Conservation (phyloP, 2,888 invertebrate genomes). For the Brassicogethes aeneus region DNA sequence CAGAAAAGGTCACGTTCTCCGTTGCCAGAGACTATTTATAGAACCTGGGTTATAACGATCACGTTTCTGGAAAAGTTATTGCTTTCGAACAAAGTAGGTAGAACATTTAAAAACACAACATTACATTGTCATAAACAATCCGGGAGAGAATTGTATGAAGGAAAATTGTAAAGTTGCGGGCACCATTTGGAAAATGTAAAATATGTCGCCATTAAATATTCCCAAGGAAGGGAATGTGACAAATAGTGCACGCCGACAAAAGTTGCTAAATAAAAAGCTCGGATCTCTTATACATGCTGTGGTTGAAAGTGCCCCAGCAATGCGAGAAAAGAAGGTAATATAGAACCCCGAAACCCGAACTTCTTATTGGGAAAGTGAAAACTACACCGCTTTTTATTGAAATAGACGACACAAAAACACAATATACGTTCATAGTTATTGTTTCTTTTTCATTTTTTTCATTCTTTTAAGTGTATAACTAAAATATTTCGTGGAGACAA, state of each 20-base stretch:
- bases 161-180: too few relatives aligned
- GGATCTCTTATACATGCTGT: slow-evolving; percentile 27
- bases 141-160: too few relatives aligned
- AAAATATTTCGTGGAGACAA: not conserved
- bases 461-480: not conserved
- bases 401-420: too few relatives aligned
- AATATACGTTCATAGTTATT: too few relatives aligned
- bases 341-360: slow-evolving; percentile 14
- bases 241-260: slow-evolving; percentile 28
- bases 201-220: slow-evolving; percentile 28
- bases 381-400: too few relatives aligned
- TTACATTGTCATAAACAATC: too few relatives aligned
- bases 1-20: too few relatives aligned
- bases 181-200: slow-evolving; percentile 15
- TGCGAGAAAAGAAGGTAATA: slow-evolving; percentile 17
- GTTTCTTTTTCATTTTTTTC: not conserved
- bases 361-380: not conserved
- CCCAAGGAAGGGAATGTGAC: slow-evolving; percentile 27
- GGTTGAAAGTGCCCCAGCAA: slow-evolving; percentile 21
- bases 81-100: too few relatives aligned
- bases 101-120: too few relatives aligned
- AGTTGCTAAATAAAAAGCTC: slow-evolving; percentile 27
- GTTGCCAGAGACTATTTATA: too few relatives aligned
- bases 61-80: too few relatives aligned
- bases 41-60: too few relatives aligned